Base-by-base conservation (phyloP, 2,888 invertebrate species). In the Tridacna gigas region DNA sequence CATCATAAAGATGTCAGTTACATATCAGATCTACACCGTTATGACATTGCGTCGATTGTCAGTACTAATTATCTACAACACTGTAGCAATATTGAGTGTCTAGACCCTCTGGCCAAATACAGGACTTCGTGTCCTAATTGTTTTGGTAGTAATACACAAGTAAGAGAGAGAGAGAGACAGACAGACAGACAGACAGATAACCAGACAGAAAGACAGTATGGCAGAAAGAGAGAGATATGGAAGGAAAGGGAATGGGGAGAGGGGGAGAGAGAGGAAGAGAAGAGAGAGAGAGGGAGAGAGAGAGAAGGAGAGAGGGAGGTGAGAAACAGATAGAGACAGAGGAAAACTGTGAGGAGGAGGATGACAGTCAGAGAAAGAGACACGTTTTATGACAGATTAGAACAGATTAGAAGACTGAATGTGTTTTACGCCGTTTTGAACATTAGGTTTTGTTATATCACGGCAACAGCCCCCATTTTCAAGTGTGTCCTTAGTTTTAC, bases 1-100 rank as follows among this genome's bases (percentile, higher is more conserved):
- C 25, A 65, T 15, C 65, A 65, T 26, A 26, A 63, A 65, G 11
- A 65, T 26, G 26, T 65, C 65, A 65, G 65, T 65, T 65, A 26
- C 65, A 28, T 65, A 65, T 65, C 65, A 65, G 65, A 65, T 65
- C 25, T 25, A 25, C 65, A 20, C 37, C 7, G 37, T 37, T 37
- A 7, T 37, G 37, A 37, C 3, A 37, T 37, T 37, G 37, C 37
- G 37, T 37, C 37, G 2, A 37, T 37, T 37, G 37, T 37, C 37
- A 37, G 7, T 37, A 37, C 37, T 37, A 37, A 37, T 37, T 37
- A 37, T 7, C 37, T 37, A 37, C 37, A 37, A 37, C 37, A 37
- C 7, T 37, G 37, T 37, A 37, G 37, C 37, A 37, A 37, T 37
- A 37, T 37, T 37, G 37, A 37, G 37, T 37, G 37, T 37, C 37